phyloP scores from a whole-genome alignment of 2,888 invertebrate genomes.

The Hypena proboscidalis region DNA sequence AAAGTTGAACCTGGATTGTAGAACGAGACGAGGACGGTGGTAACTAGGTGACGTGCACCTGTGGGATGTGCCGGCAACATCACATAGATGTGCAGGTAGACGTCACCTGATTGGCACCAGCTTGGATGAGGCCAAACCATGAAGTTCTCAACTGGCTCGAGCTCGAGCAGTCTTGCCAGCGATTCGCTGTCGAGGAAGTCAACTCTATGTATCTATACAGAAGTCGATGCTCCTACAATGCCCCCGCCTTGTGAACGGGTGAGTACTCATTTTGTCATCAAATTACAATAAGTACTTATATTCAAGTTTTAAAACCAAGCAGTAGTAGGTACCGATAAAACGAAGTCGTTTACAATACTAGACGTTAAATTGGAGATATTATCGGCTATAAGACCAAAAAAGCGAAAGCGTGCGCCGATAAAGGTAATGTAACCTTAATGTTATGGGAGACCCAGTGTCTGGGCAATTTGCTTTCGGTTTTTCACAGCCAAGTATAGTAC shows the following conservation, averaged over 20 bases:
- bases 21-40: conserved; percentile 30
- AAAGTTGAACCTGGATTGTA: conserved; percentile 36
- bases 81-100: conserved; percentile 73
- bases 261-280: conserved; percentile 47
- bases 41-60: conserved; percentile 52
- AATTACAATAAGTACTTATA: conserved; percentile 7
- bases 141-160: conserved; percentile 88
- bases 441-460: conserved; percentile 50
- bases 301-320: conserved; percentile 14
- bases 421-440: conserved; percentile 51
- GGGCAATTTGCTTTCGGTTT: conserved; percentile 70
- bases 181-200: conserved; percentile 88
- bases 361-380: conserved; percentile 34
- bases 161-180: conserved; percentile 87
- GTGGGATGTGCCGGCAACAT: conserved; percentile 80
- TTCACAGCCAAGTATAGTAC: conserved; percentile 62
- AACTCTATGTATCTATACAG: conserved; percentile 87
- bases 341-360: conserved; percentile 24
- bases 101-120: conserved; percentile 66
- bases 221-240: conserved; percentile 76
- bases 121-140: conserved; percentile 66
- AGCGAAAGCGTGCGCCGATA: conserved; percentile 48
- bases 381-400: conserved; percentile 35
- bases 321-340: conserved; percentile 30
- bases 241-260: conserved; percentile 83